Evolutionary conservation across 2,113 vertebrate genomes (phyloP).

Genomic region (Sminthopsis crassicaudata): DNA sequence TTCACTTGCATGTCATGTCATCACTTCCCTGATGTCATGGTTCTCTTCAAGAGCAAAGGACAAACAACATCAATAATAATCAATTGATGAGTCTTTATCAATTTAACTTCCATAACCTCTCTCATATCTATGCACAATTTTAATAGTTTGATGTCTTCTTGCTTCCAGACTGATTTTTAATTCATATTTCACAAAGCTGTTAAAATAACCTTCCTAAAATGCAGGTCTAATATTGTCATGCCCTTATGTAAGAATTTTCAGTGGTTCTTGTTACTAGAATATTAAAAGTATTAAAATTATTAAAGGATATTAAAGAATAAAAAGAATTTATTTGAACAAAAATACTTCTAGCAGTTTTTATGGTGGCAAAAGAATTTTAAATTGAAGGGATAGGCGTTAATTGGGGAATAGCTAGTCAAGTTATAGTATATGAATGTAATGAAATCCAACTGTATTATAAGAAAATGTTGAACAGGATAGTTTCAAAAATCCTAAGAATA

Average conservation of each 20-base stretch:
- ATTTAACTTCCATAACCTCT: neutral
- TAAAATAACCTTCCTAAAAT: neutral
- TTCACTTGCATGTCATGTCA: too few species aligned
- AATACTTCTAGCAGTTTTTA: neutral
- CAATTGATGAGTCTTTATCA: neutral
- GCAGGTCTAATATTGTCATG: neutral
- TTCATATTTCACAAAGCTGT: neutral
- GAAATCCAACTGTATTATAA: neutral
- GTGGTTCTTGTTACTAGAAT: neutral
- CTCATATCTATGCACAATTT: neutral
- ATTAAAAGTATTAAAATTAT: too few species aligned
- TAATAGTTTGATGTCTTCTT: neutral
- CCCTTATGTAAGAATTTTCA: neutral
- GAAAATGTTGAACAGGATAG: neutral
- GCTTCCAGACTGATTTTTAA: neutral
- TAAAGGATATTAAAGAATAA: neutral
- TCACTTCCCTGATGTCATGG: too few species aligned
- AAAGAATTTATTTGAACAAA: neutral
- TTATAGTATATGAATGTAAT: neutral
- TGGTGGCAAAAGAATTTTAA: neutral
- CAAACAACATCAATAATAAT: too few species aligned
- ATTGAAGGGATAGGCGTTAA: neutral
- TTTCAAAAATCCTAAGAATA: neutral
- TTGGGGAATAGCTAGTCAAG: neutral
- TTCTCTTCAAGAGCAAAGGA: too few species aligned